Percentiles rank a stretch among this genome's conserved stretches.
These are phyloP conservation scores for Urocolius indicus DNA, from an alignment of 2,113 vertebrate genomes.

Conservation along the genomic window DNA sequence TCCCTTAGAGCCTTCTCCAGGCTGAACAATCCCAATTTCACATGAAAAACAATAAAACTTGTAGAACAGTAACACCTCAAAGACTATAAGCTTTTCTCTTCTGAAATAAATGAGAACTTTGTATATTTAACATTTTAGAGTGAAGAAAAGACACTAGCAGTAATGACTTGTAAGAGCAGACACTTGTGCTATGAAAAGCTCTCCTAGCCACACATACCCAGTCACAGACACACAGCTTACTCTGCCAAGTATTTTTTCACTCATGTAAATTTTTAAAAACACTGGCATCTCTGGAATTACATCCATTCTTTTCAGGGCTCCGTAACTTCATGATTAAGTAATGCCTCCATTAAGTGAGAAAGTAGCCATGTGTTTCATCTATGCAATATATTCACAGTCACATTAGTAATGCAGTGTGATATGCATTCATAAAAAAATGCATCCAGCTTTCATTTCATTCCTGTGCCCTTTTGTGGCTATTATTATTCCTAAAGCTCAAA, in stretches of 20 bases:
- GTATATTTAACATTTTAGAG: not conserved
- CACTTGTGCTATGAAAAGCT: not conserved
- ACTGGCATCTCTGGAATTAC: conserved; percentile 47
- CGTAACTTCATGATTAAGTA: conserved; percentile 66
- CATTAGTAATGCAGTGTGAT: conserved; percentile 53
- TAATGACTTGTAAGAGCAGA: not conserved
- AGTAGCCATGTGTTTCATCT: conserved; percentile 30
- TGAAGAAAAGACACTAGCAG: not conserved
- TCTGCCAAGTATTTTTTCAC: conserved; percentile 34
- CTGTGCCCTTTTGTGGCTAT: conserved; percentile 50
- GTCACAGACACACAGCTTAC: not conserved
- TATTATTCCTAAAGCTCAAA: conserved; percentile 69
- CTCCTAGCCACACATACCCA: not conserved
- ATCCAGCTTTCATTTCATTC: conserved; percentile 45
- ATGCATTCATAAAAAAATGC: conserved; percentile 32
- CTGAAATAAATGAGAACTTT: not conserved
- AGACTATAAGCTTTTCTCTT: not conserved
- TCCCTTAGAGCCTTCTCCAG: not conserved
- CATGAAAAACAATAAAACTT: not conserved
- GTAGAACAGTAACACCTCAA: not conserved
- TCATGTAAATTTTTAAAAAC: conserved; percentile 46
- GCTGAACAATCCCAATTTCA: not conserved
- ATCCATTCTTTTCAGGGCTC: conserved; percentile 40
- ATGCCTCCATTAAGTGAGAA: conserved; percentile 53
- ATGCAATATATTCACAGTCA: conserved; percentile 10